Evolutionary conservation across 1,140 invertebrate genomes (phyloP).

Genomic region (Cheumatopsyche charites): DNA sequence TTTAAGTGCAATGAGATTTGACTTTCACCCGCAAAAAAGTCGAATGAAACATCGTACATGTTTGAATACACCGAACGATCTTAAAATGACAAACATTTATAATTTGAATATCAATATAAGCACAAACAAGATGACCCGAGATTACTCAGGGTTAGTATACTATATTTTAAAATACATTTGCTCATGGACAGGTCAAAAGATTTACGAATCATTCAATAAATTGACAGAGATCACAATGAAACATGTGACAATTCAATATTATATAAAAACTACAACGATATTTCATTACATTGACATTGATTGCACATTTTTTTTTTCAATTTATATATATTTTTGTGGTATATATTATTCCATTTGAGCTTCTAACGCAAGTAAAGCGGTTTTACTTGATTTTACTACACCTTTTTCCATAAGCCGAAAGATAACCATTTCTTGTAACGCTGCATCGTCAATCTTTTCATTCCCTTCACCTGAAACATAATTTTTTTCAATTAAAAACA

Average conservation of each 20-base stretch:
- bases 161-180: not conserved
- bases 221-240: conserved; percentile 26
- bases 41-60: not conserved
- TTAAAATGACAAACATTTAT: not conserved
- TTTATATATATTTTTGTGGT: conserved; percentile 1
- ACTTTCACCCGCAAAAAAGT: not conserved
- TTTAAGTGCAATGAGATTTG: too few species aligned
- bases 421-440: conserved; percentile 14
- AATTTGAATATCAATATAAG: not conserved
- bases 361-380: too few species aligned
- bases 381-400: not conserved
- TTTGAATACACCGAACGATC: not conserved
- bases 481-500: too few species aligned
- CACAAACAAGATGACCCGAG: too few species aligned
- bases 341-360: not conserved
- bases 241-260: not conserved
- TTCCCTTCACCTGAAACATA: conserved; percentile 47
- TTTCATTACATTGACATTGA: conserved; percentile 17
- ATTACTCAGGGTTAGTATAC: not conserved
- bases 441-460: conserved; percentile 5
- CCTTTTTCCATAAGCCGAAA: conserved; percentile 6
- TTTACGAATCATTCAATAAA: not conserved
- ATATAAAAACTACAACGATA: conserved; percentile 27
- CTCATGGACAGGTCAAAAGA: not conserved
- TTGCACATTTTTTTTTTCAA: conserved; percentile 1